These are phyloP conservation scores for Drosophila mettleri DNA, from an alignment of 2,888 invertebrate species.

Conservation along the genomic window DNA sequence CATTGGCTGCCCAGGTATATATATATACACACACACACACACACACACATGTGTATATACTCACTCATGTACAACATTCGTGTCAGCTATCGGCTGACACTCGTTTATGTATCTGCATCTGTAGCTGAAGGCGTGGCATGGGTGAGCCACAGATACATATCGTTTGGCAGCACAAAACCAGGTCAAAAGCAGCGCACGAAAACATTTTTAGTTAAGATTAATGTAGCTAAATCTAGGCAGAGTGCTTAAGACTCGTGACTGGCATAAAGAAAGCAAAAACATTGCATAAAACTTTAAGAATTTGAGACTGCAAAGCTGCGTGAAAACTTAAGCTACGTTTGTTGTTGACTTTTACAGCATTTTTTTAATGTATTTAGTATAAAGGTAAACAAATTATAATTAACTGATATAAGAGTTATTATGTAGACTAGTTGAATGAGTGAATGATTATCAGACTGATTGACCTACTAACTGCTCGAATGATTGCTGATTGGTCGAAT, in stretches of 20 bases:
- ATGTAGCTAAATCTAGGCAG: conserved; percentile 1
- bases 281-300: background rate
- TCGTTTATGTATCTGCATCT: conserved; percentile 47
- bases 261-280: background rate
- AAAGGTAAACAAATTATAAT: too few relatives aligned
- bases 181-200: conserved; percentile 22
- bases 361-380: too few relatives aligned
- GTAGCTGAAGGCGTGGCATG: conserved; percentile 63
- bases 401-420: too few relatives aligned
- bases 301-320: background rate
- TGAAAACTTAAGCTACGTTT: too few relatives aligned
- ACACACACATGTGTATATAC: conserved; percentile 20
- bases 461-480: background rate
- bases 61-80: conserved; percentile 56
- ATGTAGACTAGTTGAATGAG: too few relatives aligned
- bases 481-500: background rate
- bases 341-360: too few relatives aligned
- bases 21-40: background rate
- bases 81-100: conserved; percentile 47
- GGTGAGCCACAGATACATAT: conserved; percentile 44
- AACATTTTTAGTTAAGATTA: conserved; percentile 6
- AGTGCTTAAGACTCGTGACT: background rate
- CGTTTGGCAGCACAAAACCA: conserved; percentile 17
- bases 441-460: background rate
- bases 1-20: conserved; percentile 51